These are phyloP conservation scores for Eira barbara DNA, from an alignment of 2,113 vertebrate genomes.

Conservation along the genomic window DNA sequence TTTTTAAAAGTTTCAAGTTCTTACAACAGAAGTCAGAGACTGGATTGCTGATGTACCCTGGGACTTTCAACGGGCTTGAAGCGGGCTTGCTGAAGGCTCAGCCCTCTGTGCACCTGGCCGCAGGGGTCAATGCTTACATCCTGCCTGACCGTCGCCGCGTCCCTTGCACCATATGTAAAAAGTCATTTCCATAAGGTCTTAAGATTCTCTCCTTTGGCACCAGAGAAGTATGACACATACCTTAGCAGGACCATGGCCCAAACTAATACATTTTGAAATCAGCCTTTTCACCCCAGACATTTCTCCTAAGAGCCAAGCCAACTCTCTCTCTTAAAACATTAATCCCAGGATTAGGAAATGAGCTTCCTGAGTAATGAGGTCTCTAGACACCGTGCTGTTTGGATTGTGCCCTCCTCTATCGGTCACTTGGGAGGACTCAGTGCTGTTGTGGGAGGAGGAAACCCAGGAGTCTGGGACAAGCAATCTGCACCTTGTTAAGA, in stretches of 20 bases:
- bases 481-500: not conserved
- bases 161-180: not conserved
- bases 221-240: not conserved
- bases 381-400: conserved; percentile 3
- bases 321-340: not conserved
- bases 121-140: not conserved
- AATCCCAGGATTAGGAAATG: not conserved
- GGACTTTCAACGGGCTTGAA: not conserved
- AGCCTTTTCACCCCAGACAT: not conserved
- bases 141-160: not conserved
- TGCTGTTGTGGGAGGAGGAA: not conserved
- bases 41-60: not conserved
- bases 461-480: not conserved
- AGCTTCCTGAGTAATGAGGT: conserved; percentile 15
- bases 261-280: not conserved
- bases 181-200: not conserved
- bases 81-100: not conserved
- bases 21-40: not conserved
- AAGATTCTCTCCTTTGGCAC: not conserved
- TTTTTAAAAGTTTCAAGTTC: not conserved
- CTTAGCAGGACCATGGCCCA: not conserved
- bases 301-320: not conserved
- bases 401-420: not conserved
- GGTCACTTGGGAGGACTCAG: not conserved
- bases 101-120: not conserved